Evolutionary conservation across 2,113 vertebrate species (phyloP), one percentile per base, ranked within the genome.

Genomic region (Alosa alosa): DNA sequence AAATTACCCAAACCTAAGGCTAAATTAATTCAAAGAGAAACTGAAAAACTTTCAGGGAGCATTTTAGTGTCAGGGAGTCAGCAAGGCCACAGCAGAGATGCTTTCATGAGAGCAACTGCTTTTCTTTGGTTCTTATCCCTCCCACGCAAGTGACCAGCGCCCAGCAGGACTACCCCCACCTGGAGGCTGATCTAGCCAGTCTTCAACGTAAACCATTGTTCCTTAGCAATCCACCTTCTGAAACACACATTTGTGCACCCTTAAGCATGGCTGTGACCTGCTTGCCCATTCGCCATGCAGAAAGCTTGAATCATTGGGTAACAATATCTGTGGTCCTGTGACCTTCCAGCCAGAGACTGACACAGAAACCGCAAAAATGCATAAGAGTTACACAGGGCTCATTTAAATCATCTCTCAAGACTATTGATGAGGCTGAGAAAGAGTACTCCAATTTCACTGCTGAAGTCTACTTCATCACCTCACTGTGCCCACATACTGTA

Each of bases 181-280:
- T 36, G 8, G 25, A 72, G 64, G 46, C 39, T 82, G 84, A 86
- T 85, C 86, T 52, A 25, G 20, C 55, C 22, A 47, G 36, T 55
- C 82, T 39, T 25, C 39, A 20, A 81, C 75, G 50, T 85, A 72
- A 81, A 72, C 83, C 55, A 45, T 84, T 87, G 85, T 89, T 87
- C 68, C 84, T 55, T 20, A 1, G 31, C 15, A 81, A 41, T 86
- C 20, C 31, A 85, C 81, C 36, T 84, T 25, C 6, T 50, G 57
- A 47, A 83, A 68, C 83, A 81, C 4, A 17, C 82, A 41, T 44
- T 52, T 4, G 39, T 55, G 55, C 20, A 60, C 20, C 55, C 20
- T 31, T 52, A 36, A 72, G 25, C n/a, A 36, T 36, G 25, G 10
- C 3, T 72, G 10, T 72, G 31, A 72, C n/a, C n/a, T 72, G 64